Evolutionary conservation across 1,140 invertebrate species (phyloP).

Genomic region (Leptoteleia sp.): DNA sequence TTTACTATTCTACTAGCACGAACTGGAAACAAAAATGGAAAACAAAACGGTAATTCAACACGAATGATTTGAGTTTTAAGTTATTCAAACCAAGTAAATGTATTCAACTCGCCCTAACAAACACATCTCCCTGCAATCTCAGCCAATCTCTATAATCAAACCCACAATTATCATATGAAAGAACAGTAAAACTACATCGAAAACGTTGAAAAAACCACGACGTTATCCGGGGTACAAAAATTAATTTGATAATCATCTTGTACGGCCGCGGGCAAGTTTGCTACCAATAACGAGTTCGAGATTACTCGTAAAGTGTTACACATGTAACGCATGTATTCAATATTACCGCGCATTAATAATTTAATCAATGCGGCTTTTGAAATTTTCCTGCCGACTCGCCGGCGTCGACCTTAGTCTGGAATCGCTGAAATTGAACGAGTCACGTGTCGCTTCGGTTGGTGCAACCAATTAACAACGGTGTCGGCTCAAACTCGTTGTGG

Average conservation of each 20-base stretch:
- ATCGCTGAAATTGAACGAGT: conserved; percentile 42
- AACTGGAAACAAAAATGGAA: too few species aligned
- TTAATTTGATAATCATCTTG: conserved; percentile 51
- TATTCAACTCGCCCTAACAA: too few species aligned
- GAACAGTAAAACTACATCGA: conserved; percentile 6
- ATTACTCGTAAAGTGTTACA: conserved; percentile 49
- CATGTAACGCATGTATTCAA: conserved; percentile 20
- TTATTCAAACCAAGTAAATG: too few species aligned
- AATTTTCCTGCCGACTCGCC: conserved; percentile 21
- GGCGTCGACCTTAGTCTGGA: not conserved
- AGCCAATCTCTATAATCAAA: conserved; percentile 9
- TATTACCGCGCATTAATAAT: conserved; percentile 55
- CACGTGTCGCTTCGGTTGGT: conserved; percentile 54
- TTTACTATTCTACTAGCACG: too few species aligned
- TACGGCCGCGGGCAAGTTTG: conserved; percentile 21
- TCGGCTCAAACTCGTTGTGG: conserved; percentile 25
- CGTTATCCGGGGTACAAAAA: conserved; percentile 13
- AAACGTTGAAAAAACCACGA: not conserved
- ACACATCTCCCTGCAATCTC: not conserved
- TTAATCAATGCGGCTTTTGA: conserved; percentile 47
- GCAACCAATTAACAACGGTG: conserved; percentile 56
- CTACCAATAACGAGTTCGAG: conserved; percentile 30
- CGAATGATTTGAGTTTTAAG: too few species aligned
- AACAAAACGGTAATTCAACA: too few species aligned
- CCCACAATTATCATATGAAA: conserved; percentile 29